phyloP scores from a whole-genome alignment of 2,888 invertebrate species.

The Drosophila maculinotata region DNA sequence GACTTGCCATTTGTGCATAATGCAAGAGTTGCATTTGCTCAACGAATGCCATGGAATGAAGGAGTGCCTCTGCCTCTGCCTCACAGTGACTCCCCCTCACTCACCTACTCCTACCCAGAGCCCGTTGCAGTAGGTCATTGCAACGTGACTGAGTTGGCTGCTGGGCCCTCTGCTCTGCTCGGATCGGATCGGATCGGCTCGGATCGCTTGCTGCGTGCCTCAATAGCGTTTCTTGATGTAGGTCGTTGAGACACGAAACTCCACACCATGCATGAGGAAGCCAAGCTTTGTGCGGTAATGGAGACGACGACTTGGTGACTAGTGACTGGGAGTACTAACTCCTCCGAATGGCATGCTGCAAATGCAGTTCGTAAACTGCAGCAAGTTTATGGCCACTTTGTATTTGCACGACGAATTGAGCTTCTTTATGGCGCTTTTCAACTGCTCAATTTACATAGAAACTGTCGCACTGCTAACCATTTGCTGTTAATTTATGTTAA shows the following conservation, averaged over 20 bases:
- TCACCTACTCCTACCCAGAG: neutral
- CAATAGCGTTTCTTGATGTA: slow-evolving; percentile 69
- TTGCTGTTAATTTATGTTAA: slow-evolving; percentile 69
- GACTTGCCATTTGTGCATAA: slow-evolving; percentile 66
- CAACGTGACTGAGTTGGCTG: slow-evolving; percentile 62
- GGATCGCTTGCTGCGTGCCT: slow-evolving; percentile 60
- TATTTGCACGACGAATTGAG: slow-evolving; percentile 59
- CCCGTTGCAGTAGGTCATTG: slow-evolving; percentile 65
- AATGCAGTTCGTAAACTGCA: slow-evolving; percentile 69
- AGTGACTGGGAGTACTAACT: slow-evolving; percentile 10
- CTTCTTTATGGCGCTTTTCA: slow-evolving; percentile 61
- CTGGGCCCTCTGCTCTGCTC: slow-evolving; percentile 31
- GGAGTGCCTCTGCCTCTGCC: slow-evolving; percentile 44
- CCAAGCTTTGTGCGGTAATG: slow-evolving; percentile 44
- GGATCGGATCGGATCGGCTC: slow-evolving; percentile 25
- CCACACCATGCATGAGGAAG: neutral
- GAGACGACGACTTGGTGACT: slow-evolving; percentile 45
- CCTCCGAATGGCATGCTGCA: slow-evolving; percentile 27
- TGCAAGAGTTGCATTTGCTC: slow-evolving; percentile 74
- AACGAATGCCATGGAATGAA: slow-evolving; percentile 46
- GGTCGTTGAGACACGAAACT: slow-evolving; percentile 62
- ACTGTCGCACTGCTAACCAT: slow-evolving; percentile 52
- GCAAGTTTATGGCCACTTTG: slow-evolving; percentile 73
- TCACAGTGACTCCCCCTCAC: neutral
- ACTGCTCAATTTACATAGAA: slow-evolving; percentile 72